Conservation (phyloP, 2,113 vertebrate species). For the Oryzias javanicus region DNA sequence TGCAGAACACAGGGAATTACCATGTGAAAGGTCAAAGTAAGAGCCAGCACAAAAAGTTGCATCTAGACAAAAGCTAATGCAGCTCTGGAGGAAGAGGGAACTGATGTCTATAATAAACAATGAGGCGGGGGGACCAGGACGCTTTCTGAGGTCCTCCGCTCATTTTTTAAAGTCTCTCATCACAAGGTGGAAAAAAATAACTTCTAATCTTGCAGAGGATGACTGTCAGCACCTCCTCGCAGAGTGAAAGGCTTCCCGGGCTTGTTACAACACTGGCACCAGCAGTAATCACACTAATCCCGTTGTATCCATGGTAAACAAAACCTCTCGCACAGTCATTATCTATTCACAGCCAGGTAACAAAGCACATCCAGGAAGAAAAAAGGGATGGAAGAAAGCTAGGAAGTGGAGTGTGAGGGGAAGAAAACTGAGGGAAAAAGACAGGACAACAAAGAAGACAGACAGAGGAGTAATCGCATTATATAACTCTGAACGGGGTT, state of each 20-base stretch:
- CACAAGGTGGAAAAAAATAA: constrained; percentile 55
- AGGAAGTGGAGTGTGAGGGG: constrained; percentile 27
- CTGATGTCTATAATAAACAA: constrained; percentile 3
- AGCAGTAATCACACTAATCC: constrained; percentile 66
- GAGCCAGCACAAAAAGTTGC: constrained; percentile 4
- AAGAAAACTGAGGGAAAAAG: constrained; percentile 2
- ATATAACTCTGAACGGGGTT: constrained; percentile 51
- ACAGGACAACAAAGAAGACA: constrained; percentile 29
- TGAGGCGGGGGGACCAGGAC: constrained; percentile 1
- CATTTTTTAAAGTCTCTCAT: constrained; percentile 61
- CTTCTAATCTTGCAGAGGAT: constrained; percentile 55
- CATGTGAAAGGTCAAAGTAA: constrained; percentile 58
- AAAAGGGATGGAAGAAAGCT: constrained; percentile 25
- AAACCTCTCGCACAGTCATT: constrained; percentile 55
- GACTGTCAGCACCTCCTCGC: constrained; percentile 64
- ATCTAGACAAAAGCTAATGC: constrained; percentile 19
- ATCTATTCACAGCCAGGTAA: constrained; percentile 61
- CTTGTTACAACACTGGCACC: constrained; percentile 61
- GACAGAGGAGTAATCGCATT: constrained; percentile 45
- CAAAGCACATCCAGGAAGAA: constrained; percentile 31
- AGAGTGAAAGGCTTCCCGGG: constrained; percentile 42
- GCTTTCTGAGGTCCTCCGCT: constrained; percentile 17
- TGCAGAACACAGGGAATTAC: constrained; percentile 33
- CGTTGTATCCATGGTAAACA: constrained; percentile 54
- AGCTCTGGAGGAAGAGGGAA: constrained; percentile 21